Evolutionary conservation across 2,888 invertebrate species (phyloP), one percentile per base, ranked within the genome.

Genomic region (Neelides folsomi): DNA sequence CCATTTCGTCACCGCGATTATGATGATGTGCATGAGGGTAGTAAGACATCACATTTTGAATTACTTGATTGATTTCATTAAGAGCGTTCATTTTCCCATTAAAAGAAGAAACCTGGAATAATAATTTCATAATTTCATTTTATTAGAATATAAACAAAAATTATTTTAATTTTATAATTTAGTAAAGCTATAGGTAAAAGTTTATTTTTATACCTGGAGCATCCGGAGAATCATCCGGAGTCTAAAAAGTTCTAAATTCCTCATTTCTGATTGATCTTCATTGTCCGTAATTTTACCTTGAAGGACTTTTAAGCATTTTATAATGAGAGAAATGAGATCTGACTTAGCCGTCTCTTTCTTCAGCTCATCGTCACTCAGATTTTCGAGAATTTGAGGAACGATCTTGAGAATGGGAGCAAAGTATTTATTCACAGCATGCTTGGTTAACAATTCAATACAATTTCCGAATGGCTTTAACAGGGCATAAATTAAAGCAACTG

Each of bases 81-180:
- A 97, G 75, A 18, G 95, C 95, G 68, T 94, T 94, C 95, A 97
- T 97, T 77, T 95, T 95, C 37, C 95, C 94, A 74, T 94, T 95
- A 70, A 95, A 97, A 49, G 94, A 94, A 19, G 94, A 93, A 90
- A 80, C 69, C 89, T 79, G 65, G 16, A 65, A 66, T 50, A 48
- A 57, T 56, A 51, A 49, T 54, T 48, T 47, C 47, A 15, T 16
- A 15, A 13, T 10, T 35, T n/a, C 12, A 46, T 5, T 18, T 6
- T 12, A 15, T 27, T 5, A 27, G 7, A 27, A 27, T 27, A 27
- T 5, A 27, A 5, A 3, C 7, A 27, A 27, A 27, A 9, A 42
- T 16, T 13, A 18, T 5, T 27, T 6, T 27, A 27, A 45, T 34
- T 20, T 27, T 27, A 27, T n/a, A n/a, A 2, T 34, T 45, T 39